Percentiles rank a stretch among this genome's conserved stretches.
Conservation (phyloP, 1,140 invertebrate species). For the Zaprionus lachaisei region DNA sequence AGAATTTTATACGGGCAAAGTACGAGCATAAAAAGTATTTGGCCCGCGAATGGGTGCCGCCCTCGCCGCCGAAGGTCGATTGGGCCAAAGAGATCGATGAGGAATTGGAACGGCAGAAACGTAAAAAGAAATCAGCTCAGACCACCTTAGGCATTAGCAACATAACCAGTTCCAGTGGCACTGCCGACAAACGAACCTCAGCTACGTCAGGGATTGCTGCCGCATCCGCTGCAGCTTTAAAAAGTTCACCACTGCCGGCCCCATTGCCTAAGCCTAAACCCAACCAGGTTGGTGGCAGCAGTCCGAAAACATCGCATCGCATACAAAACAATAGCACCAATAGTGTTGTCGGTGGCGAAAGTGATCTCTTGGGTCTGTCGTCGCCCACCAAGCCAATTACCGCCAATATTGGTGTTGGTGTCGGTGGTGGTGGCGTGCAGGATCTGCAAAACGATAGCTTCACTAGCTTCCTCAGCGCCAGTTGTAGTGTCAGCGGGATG, state of each 20-base stretch:
- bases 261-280: conserved; percentile 85
- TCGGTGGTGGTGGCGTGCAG: conserved; percentile 59
- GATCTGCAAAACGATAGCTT: conserved; percentile 91
- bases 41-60: conserved; percentile 97
- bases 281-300: conserved; percentile 84
- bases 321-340: conserved; percentile 83
- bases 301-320: conserved; percentile 88
- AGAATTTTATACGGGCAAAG: conserved; percentile 98
- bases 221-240: conserved; percentile 24
- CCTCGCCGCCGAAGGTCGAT: conserved; percentile 92
- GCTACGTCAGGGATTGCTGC: conserved; percentile 8
- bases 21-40: conserved; percentile 99
- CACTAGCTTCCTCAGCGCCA: conserved; percentile 90
- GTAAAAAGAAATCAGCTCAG: conserved; percentile 89
- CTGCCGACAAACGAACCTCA: conserved; percentile 69
- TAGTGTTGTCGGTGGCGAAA: conserved; percentile 54
- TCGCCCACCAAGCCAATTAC: conserved; percentile 83
- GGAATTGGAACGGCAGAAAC: conserved; percentile 92
- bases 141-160: conserved; percentile 66
- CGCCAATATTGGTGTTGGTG: conserved; percentile 28
- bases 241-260: conserved; percentile 79
- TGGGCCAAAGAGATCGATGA: conserved; percentile 94
- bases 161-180: conserved; percentile 68
- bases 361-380: conserved; percentile 85
- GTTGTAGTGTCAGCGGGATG: conserved; percentile 80